Base-by-base conservation (phyloP, 2,113 vertebrate species). In the Siphamia tubifer region DNA sequence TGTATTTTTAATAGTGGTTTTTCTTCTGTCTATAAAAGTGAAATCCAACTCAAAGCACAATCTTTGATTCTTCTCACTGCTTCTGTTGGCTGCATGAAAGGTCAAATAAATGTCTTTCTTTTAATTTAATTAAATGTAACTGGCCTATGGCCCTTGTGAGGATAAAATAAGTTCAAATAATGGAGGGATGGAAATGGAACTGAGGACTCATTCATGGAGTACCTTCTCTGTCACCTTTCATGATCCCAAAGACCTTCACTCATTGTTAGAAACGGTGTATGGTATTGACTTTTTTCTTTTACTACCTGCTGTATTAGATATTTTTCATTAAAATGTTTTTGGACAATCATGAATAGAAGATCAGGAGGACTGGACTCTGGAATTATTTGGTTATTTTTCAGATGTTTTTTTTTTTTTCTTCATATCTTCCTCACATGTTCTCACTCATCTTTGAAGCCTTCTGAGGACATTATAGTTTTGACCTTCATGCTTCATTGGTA, bases 91-190 rank as follows among this genome's bases (percentile, higher is more conserved):
- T 19, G 15, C 56, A 43, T 39, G 54, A 57, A 63, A 66, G 73
- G 78, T 80, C 69, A 76, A 55, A 69, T 27, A 56, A 77, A 74
- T 32, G 31, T 48, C 45, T n/a, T 64, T n/a, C n/a, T 48, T 78
- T 81, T 84, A 66, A 78, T 82, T 69, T 82, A 42, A 58, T 70
- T 67, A 81, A 74, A 68, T 84, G 70, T 74, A 83, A 78, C 74
- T n/a, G n/a, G n/a, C n/a, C n/a, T n/a, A n/a, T n/a, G n/a, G n/a
- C n/a, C n/a, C n/a, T n/a, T n/a, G n/a, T n/a, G n/a, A n/a, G n/a
- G n/a, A n/a, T n/a, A n/a, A n/a, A n/a, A n/a, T n/a, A n/a, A n/a
- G n/a, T n/a, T n/a, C n/a, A n/a, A n/a, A n/a, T n/a, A n/a, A n/a
- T n/a, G n/a, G n/a, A n/a, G n/a, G n/a, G n/a, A n/a, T n/a, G n/a